These are phyloP conservation scores for Phytoseiulus persimilis DNA, from an alignment of 2,888 invertebrate genomes.

Conservation along the genomic window DNA sequence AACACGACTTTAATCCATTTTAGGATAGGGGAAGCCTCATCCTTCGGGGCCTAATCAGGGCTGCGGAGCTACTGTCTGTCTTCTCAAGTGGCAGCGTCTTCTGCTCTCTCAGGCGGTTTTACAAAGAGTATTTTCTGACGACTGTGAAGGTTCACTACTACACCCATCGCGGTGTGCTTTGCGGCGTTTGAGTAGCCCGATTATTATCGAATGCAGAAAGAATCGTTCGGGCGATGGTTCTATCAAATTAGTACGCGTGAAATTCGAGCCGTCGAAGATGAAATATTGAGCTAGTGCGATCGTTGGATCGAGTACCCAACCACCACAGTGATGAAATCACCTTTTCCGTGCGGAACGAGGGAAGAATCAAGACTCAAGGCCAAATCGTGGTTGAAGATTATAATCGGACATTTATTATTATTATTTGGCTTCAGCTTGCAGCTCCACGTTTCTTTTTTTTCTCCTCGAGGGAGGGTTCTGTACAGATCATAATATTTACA, in stretches of 20 bases:
- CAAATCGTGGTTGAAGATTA: background rate
- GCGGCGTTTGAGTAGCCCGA: background rate
- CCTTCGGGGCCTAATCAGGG: background rate
- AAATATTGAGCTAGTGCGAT: background rate
- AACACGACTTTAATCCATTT: background rate
- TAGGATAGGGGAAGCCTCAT: background rate
- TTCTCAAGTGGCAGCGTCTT: background rate
- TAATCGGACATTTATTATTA: background rate
- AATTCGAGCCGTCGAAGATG: background rate
- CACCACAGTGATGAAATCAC: background rate
- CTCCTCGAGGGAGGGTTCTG: background rate
- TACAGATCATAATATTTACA: background rate
- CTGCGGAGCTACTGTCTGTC: background rate
- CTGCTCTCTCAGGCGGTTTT: background rate
- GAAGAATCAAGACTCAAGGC: background rate
- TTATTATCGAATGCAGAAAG: background rate
- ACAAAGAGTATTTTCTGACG: background rate
- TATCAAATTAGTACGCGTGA: background rate
- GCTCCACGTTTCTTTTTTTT: background rate
- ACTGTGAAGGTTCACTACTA: background rate
- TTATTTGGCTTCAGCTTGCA: background rate
- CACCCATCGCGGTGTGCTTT: background rate
- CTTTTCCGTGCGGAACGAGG: background rate
- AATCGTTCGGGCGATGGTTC: background rate
- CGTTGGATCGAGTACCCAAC: background rate